Conservation (phyloP, 2,797 vertebrate genomes). For the Heterohyrax brucei region DNA sequence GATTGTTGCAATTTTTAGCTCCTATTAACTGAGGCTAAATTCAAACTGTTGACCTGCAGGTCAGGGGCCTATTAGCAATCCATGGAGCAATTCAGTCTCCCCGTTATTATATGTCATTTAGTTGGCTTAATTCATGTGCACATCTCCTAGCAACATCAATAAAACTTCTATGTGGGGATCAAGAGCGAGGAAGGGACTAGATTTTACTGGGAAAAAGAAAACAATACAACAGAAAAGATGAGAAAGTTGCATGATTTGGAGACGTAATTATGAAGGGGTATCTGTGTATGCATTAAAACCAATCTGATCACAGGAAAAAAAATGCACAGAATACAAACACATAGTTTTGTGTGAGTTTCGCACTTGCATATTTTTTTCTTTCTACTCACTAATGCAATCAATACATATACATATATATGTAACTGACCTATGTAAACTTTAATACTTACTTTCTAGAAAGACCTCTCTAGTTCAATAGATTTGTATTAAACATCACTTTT, state of each 20-base stretch:
- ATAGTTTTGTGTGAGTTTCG: not conserved
- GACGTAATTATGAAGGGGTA: not conserved
- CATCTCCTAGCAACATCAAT: slow-evolving; percentile 62
- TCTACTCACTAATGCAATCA: not conserved
- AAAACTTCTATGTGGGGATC: slow-evolving; percentile 49
- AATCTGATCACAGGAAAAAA: not conserved
- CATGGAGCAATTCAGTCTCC: slow-evolving; percentile 42
- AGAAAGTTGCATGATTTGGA: slow-evolving; percentile 35
- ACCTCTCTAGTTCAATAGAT: not conserved
- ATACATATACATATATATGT: not conserved
- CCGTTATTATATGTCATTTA: slow-evolving; percentile 70
- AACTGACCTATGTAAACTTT: not conserved
- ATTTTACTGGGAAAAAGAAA: slow-evolving; percentile 59
- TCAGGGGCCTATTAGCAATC: slow-evolving; percentile 73
- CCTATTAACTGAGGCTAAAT: slow-evolving; percentile 65
- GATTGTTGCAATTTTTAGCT: slow-evolving; percentile 72
- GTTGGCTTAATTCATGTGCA: slow-evolving; percentile 52
- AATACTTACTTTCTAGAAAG: slow-evolving; percentile 44
- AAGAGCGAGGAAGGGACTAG: not conserved
- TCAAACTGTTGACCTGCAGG: slow-evolving; percentile 68
- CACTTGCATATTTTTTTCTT: not conserved
- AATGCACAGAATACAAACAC: not conserved
- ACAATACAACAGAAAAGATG: not conserved
- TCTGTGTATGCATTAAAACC: not conserved
- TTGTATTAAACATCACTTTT: slow-evolving; percentile 37